Evolutionary conservation across 2,888 invertebrate species (phyloP), one percentile per base, ranked within the genome.

Genomic region (Caenorhabditis sinica): DNA sequence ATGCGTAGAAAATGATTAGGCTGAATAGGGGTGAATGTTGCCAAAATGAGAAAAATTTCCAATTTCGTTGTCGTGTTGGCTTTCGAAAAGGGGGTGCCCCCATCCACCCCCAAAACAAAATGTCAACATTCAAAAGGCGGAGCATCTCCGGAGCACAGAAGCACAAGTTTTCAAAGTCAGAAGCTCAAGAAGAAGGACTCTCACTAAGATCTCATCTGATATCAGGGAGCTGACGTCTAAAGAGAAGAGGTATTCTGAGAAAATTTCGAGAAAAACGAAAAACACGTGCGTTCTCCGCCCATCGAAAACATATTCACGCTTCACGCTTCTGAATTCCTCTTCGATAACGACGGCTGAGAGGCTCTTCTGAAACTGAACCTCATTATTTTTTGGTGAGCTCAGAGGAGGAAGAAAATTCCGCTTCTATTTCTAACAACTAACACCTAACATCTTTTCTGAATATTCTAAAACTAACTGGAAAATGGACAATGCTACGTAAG

Each of bases 1-100:
- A 56, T 68, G 8, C 23, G 30, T 15, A 56, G 13, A 17, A 51
- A 51, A 20, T 51, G 40, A 9, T 1, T 13, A 36, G 65, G 8
- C 17, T 45, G 8, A 33, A 51, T 33, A n/a, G 20, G 23, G 33
- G 40, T n/a, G n/a, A 68, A 33, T 56, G 69, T 69, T 56, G 69
- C 69, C 56, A 43, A 69, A 69, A 69, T 69, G 69, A 69, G 68
- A 69, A 69, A 69, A 69, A 25, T 56, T 69, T 69, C 20, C 40
- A 36, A 56, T 40, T 56, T 69, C 40, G 5, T 23, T 23, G 20
- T 23, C 53, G 51, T n/a, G 2, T 56, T 56, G 25, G 23, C 28
- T 28, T 56, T 28, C 11, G 20, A n/a, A 3, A 11, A 36, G 36
- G 68, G 43, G 33, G 5, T n/a, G 15, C 30, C 66, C 56, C 33